Evolutionary conservation across 2,888 invertebrate species (phyloP).

Genomic region (Ophioninae sp.): DNA sequence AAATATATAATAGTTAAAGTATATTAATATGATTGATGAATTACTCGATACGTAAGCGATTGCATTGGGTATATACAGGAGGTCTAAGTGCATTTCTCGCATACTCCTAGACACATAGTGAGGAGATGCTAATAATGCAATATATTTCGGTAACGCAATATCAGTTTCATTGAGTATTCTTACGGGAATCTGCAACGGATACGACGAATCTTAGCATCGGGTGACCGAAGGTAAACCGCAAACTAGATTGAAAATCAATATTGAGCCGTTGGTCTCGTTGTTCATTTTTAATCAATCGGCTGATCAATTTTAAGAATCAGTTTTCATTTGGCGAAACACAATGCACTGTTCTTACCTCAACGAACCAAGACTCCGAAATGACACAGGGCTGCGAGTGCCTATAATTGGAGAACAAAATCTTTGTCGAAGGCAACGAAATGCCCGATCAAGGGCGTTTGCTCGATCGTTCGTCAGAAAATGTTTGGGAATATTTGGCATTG

Average conservation of each 20-base stretch:
- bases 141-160: conserved; percentile 27
- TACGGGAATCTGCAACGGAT: not conserved
- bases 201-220: not conserved
- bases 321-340: not conserved
- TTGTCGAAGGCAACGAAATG: not conserved
- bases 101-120: conserved; percentile 10
- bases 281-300: not conserved
- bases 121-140: conserved; percentile 10
- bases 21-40: conserved; percentile 64
- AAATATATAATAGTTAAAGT: conserved; percentile 73
- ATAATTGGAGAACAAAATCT: not conserved
- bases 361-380: conserved; percentile 7
- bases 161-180: not conserved
- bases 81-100: conserved; percentile 26
- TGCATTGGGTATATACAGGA: conserved; percentile 14
- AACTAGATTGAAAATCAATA: not conserved
- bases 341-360: conserved; percentile 20
- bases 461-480: not conserved
- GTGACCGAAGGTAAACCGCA: not conserved
- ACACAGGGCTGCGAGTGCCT: not conserved
- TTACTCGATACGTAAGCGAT: conserved; percentile 62
- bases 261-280: not conserved
- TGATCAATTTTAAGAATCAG: not conserved
- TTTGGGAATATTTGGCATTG: not conserved
- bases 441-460: too few species aligned